These are phyloP conservation scores for Lycaon pictus DNA, from an alignment of 2,113 vertebrate species.

Conservation along the genomic window DNA sequence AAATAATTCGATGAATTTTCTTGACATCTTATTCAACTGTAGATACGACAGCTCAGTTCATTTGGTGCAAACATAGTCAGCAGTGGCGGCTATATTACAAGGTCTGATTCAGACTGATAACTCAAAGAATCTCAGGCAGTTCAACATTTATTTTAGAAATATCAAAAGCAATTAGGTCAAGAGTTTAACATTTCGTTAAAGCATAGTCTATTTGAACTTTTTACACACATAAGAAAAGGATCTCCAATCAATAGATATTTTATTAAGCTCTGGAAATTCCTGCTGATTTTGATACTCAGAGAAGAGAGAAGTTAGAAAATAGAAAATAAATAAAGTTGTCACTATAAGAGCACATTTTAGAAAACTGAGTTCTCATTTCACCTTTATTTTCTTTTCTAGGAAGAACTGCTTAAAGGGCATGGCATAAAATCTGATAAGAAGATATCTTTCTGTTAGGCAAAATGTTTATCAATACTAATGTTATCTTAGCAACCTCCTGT, in stretches of 20 bases:
- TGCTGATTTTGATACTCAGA: not conserved
- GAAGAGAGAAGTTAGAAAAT: not conserved
- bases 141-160: conserved; percentile 82
- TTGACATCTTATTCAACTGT: conserved; percentile 22
- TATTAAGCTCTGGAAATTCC: conserved; percentile 31
- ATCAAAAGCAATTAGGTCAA: conserved; percentile 65
- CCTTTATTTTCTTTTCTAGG: not conserved
- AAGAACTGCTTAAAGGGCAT: not conserved
- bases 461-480: not conserved
- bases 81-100: conserved; percentile 44
- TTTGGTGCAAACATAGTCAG: conserved; percentile 1
- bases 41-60: conserved; percentile 51
- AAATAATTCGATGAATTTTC: conserved; percentile 64
- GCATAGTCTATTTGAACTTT: conserved; percentile 29
- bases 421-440: not conserved
- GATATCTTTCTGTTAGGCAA: not conserved
- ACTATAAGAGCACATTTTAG: not conserved
- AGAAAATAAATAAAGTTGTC: not conserved
- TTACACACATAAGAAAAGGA: not conserved
- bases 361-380: not conserved
- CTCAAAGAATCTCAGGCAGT: conserved; percentile 66
- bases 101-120: conserved; percentile 54
- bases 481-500: not conserved
- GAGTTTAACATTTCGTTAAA: conserved; percentile 75
- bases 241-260: conserved; percentile 1